Conservation (phyloP, 2,888 invertebrate genomes). For the Dermolepida albohirtum region DNA sequence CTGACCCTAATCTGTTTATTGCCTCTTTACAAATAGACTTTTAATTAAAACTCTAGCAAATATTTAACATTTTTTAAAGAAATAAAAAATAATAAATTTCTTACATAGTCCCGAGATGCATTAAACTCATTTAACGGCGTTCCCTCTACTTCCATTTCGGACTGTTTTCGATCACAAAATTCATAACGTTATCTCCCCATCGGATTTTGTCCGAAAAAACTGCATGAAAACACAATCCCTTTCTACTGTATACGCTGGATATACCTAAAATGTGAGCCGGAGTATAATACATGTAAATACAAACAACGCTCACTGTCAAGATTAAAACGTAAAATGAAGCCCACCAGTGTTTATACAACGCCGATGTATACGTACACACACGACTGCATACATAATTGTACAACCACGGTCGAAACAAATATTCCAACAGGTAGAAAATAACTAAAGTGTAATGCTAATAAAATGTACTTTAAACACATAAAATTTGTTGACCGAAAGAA, state of each 20-base stretch:
- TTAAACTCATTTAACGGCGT: constrained; percentile 42
- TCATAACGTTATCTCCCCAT: constrained; percentile 30
- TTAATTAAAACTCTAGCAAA: too few relatives aligned
- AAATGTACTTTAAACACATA: too few relatives aligned
- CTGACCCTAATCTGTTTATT: too few relatives aligned
- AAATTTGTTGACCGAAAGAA: too few relatives aligned
- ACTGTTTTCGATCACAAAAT: constrained; percentile 11
- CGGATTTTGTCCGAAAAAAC: constrained; percentile 9
- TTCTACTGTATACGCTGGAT: not conserved
- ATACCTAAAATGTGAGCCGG: constrained; percentile 2
- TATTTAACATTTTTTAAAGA: too few relatives aligned
- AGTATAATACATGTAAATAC: constrained; percentile 22
- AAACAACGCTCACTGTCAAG: constrained; percentile 35
- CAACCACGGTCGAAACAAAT: too few relatives aligned
- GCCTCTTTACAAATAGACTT: not conserved
- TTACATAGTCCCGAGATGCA: constrained; percentile 35
- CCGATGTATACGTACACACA: constrained; percentile 11
- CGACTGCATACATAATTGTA: too few relatives aligned
- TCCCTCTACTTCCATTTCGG: constrained; percentile 40
- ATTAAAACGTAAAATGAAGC: constrained; percentile 44
- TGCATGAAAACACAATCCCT: constrained; percentile 14
- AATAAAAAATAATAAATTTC: constrained; percentile 10
- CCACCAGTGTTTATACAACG: constrained; percentile 35
- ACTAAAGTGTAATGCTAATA: too few relatives aligned
- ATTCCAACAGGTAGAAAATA: too few relatives aligned